These are phyloP conservation scores for Microctenopoma steveboyesi DNA, from an alignment of 2,797 vertebrate genomes.

Conservation along the genomic window DNA sequence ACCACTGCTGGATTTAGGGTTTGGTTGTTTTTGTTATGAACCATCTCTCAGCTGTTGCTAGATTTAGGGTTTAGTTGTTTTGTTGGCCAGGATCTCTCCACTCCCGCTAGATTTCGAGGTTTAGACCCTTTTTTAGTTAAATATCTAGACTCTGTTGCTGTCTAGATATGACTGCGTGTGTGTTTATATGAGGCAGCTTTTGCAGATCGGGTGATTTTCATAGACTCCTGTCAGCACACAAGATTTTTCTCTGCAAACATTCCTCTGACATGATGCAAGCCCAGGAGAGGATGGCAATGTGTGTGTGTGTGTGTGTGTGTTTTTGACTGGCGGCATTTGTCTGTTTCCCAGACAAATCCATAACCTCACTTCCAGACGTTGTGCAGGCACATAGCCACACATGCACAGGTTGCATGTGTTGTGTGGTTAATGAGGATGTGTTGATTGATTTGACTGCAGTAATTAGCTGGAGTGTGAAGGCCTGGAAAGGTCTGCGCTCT, in stretches of 20 bases:
- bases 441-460: slow-evolving; percentile 85
- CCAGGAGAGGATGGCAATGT: slow-evolving; percentile 32
- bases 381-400: slow-evolving; percentile 36
- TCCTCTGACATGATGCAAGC: slow-evolving; percentile 65
- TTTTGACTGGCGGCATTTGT: slow-evolving; percentile 24
- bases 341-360: slow-evolving; percentile 50
- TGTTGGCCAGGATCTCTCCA: slow-evolving; percentile 39
- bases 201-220: slow-evolving; percentile 47
- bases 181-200: slow-evolving; percentile 33
- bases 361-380: slow-evolving; percentile 36
- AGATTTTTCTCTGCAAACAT: slow-evolving; percentile 71
- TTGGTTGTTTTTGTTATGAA: slow-evolving; percentile 25
- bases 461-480: slow-evolving; percentile 81
- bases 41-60: slow-evolving; percentile 42
- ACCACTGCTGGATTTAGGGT: slow-evolving; percentile 33
- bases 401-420: slow-evolving; percentile 20
- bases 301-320: slow-evolving; percentile 18
- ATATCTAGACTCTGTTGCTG: slow-evolving; percentile 61
- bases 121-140: slow-evolving; percentile 43
- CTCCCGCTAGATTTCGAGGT: slow-evolving; percentile 45
- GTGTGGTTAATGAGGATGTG: slow-evolving; percentile 79
- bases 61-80: slow-evolving; percentile 54
- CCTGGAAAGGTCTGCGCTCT: slow-evolving; percentile 72
- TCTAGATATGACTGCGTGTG: slow-evolving; percentile 45
- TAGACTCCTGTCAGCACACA: slow-evolving; percentile 69